phyloP scores from a whole-genome alignment of 2,888 invertebrate species.

The Platycnemis pennipes region DNA sequence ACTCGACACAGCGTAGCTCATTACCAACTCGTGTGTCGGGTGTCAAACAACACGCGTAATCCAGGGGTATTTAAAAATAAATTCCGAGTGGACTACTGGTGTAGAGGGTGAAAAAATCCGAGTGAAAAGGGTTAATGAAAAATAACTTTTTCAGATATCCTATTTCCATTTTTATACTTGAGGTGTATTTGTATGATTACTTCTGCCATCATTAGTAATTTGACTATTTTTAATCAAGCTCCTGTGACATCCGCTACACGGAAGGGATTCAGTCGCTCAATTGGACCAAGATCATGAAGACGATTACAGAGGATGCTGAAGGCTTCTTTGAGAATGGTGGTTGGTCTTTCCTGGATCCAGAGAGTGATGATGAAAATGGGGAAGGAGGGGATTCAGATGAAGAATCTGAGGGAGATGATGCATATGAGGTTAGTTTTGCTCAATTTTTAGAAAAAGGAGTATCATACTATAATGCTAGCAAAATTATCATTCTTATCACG shows the following conservation, averaged over 20 bases:
- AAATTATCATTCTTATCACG: not conserved
- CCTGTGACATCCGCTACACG: conserved; percentile 97
- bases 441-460: not conserved
- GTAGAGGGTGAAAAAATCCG: too few relatives aligned
- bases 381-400: conserved; percentile 83
- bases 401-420: conserved; percentile 82
- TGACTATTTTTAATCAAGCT: conserved; percentile 81
- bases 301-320: conserved; percentile 98
- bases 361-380: conserved; percentile 88
- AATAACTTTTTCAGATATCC: too few relatives aligned
- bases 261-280: conserved; percentile 99
- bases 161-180: too few relatives aligned
- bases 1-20: too few relatives aligned
- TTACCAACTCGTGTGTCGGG: too few relatives aligned
- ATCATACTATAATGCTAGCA: too few relatives aligned
- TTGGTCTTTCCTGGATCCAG: conserved; percentile 99
- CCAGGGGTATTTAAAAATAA: too few relatives aligned
- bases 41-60: too few relatives aligned
- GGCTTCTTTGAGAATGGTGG: conserved; percentile 99
- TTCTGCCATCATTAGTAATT: not conserved
- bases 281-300: conserved; percentile 99
- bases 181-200: not conserved
- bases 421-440: conserved; percentile 77
- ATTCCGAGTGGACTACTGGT: too few relatives aligned
- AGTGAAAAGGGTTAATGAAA: too few relatives aligned